Percentiles rank a stretch among this genome's conserved stretches.
phyloP scores from a whole-genome alignment of 2,797 vertebrate species.

The Sylvia borin region DNA sequence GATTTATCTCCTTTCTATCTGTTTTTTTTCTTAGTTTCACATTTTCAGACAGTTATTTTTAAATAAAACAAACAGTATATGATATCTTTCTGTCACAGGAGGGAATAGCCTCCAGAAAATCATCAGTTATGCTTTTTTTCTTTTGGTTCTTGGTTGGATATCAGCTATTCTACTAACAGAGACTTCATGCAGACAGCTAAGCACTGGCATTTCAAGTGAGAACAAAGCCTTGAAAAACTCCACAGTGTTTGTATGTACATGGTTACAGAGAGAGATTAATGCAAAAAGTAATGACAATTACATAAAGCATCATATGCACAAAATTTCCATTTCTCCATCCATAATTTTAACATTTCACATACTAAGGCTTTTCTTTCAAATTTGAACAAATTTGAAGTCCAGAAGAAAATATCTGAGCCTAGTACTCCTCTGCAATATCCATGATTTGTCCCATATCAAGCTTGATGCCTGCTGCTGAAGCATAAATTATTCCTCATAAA shows the following conservation, averaged over 20 bases:
- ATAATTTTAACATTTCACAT: not conserved
- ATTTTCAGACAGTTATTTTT: not conserved
- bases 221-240: not conserved
- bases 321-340: not conserved
- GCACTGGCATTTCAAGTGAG: not conserved
- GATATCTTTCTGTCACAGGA: not conserved
- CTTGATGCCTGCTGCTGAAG: not conserved
- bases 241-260: not conserved
- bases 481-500: not conserved
- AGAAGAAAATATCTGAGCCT: not conserved
- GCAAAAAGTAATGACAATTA: not conserved
- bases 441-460: not conserved
- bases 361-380: not conserved
- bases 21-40: not conserved
- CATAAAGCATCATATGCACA: not conserved
- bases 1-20: not conserved
- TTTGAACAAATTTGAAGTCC: not conserved
- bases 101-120: not conserved
- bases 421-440: not conserved
- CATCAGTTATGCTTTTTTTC: not conserved
- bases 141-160: not conserved
- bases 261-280: not conserved
- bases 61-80: not conserved
- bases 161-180: not conserved
- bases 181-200: not conserved